Evolutionary conservation across 2,888 invertebrate species (phyloP), one percentile per base, ranked within the genome.

Genomic region (Parnassius orleans): DNA sequence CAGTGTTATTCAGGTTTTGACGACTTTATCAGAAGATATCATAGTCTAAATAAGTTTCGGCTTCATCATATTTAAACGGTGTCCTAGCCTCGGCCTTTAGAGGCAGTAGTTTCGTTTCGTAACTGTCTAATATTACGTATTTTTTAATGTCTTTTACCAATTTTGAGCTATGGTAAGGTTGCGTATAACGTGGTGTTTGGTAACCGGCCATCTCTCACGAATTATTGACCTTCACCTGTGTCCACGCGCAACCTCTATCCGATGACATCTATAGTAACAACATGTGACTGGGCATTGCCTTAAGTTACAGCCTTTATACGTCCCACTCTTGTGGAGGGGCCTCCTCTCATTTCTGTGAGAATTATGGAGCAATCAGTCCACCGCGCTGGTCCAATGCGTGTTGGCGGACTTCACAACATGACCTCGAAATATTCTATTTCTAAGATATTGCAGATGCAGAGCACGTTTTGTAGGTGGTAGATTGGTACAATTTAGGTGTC

Each of bases 161-260:
- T 56, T 60, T 60, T 54, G 60, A 24, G 60, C 57, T 53, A 48
- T 33, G 50, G 15, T 54, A 58, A 63, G 59, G 59, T 59, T 63
- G 46, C 53, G 53, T 44, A 48, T 59, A 54, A 33, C 50, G 44
- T 51, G 47, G 41, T 47, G 14, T 63, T 50, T 59, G 60, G 56
- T 60, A 60, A 60, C 57, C 56, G 14, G 43, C 41, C 47, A 43
- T 63, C 52, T 52, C 48, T 9, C 24, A 58, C 11, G 60, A 51
- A 15, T 43, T 3, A 42, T 43, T n/a, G 48, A 63, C 63, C 63
- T 63, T 53, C 53, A 43, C 24, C 52, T 52, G 51, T 52, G 63
- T 63, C 55, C 58, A 55, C 63, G 60, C 63, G n/a, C 24, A 56
- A 60, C 63, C 63, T 63, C 44, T 44, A 43, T 46, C 46, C 41